Percentiles rank a stretch among this genome's conserved stretches.
phyloP scores from a whole-genome alignment of 2,888 invertebrate species.

The Hyalella azteca region DNA sequence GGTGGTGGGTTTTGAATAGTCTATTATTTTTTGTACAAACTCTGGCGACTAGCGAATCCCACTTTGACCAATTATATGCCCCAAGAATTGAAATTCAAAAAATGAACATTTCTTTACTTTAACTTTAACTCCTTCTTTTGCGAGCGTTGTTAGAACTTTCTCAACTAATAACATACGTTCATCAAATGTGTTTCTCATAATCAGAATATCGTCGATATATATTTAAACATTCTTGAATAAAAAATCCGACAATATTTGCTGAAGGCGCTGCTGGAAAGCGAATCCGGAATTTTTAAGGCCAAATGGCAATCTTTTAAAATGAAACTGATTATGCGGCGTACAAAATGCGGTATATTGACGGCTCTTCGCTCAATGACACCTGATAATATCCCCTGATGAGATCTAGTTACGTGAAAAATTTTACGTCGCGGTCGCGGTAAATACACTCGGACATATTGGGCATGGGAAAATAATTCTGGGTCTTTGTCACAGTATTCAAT shows the following conservation, averaged over 20 bases:
- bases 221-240: not conserved
- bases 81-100: not conserved
- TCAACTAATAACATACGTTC: not conserved
- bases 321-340: not conserved
- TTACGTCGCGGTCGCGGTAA: not conserved
- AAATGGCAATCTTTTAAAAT: too few species aligned
- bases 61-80: not conserved
- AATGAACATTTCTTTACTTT: not conserved
- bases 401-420: not conserved
- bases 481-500: not conserved
- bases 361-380: not conserved
- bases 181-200: not conserved
- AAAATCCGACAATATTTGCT: not conserved
- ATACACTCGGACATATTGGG: not conserved
- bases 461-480: not conserved
- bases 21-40: not conserved
- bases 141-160: not conserved
- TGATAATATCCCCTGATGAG: not conserved
- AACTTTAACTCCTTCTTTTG: not conserved
- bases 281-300: not conserved
- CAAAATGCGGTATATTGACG: not conserved
- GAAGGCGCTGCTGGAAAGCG: not conserved
- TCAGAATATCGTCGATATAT: constrained; percentile 6
- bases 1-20: constrained; percentile 12
- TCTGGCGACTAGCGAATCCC: not conserved